Conservation (phyloP, 2,797 vertebrate species). For the Dermochelys coriacea region DNA sequence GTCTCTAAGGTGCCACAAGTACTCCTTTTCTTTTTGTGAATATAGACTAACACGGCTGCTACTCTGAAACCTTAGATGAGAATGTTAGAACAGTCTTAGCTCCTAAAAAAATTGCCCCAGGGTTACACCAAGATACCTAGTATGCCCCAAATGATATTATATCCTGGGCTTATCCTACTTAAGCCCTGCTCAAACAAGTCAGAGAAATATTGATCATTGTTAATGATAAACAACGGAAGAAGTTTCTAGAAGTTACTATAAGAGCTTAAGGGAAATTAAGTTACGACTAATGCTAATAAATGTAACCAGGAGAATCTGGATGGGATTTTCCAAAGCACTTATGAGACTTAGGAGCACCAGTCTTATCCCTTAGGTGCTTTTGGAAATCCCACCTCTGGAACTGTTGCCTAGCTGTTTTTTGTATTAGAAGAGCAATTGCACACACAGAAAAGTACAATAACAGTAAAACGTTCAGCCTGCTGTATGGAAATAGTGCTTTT, state of each 20-base stretch:
- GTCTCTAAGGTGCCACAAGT: too few relatives aligned
- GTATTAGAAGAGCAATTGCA: not conserved
- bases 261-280: not conserved
- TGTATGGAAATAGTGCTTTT: not conserved
- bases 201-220: not conserved
- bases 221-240: not conserved
- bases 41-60: too few relatives aligned
- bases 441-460: rapidly evolving
- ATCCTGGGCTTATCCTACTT: not conserved
- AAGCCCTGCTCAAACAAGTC: not conserved
- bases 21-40: too few relatives aligned
- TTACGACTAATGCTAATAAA: not conserved
- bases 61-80: not conserved
- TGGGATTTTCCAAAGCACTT: not conserved
- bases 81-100: not conserved
- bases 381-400: not conserved
- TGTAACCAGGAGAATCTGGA: not conserved
- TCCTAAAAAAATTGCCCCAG: not conserved
- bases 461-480: not conserved
- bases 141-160: not conserved
- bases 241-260: not conserved
- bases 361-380: not conserved
- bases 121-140: not conserved
- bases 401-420: not conserved
- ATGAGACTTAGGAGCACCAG: not conserved